Conservation (phyloP, 2,797 vertebrate genomes). For the Galaxias olidus region DNA sequence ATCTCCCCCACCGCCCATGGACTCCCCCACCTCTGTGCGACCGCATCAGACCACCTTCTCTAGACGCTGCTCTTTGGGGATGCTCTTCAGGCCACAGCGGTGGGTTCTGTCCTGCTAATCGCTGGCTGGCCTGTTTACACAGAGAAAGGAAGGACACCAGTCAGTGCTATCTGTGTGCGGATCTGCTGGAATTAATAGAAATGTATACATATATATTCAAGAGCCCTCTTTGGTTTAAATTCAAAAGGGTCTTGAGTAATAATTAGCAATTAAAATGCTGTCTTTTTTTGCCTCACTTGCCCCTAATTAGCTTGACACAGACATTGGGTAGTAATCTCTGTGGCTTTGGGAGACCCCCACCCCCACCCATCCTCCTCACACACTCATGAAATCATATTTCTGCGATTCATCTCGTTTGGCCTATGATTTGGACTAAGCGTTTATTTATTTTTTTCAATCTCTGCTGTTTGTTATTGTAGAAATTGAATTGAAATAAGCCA, state of each 20-base stretch:
- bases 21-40: too few relatives aligned
- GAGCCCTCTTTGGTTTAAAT: constrained; percentile 53
- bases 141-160: constrained; percentile 24
- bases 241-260: constrained; percentile 61
- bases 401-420: too few relatives aligned
- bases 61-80: background rate
- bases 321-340: constrained; percentile 55
- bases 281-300: constrained; percentile 63
- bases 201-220: constrained; percentile 14
- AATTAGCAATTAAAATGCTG: constrained; percentile 79
- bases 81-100: constrained; percentile 20
- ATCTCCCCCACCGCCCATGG: too few relatives aligned
- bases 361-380: constrained; percentile 13
- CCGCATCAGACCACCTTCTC: too few relatives aligned
- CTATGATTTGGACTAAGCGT: too few relatives aligned
- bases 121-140: constrained; percentile 16
- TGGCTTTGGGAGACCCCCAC: constrained; percentile 28
- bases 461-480: too few relatives aligned
- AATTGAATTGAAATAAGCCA: too few relatives aligned
- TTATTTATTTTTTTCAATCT: too few relatives aligned
- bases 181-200: background rate
- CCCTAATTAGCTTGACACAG: constrained; percentile 72
- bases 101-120: background rate
- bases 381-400: constrained; percentile 10
- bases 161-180: constrained; percentile 25